phyloP scores from a whole-genome alignment of 2,888 invertebrate species.

The Pseudococcus longispinus region DNA sequence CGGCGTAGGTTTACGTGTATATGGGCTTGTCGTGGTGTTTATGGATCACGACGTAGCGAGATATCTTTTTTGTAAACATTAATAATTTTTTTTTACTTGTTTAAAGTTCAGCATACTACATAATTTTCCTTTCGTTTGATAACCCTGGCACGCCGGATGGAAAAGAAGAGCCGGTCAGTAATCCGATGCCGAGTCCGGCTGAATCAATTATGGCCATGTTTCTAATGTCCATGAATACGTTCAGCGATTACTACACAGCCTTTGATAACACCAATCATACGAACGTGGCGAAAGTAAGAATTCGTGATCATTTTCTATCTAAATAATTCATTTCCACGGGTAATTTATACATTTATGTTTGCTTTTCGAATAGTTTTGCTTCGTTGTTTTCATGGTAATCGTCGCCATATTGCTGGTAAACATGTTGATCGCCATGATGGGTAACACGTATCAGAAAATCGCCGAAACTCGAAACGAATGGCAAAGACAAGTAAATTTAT shows the following conservation, averaged over 20 bases:
- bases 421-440: slow-evolving; percentile 99
- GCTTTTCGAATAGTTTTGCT: slow-evolving; percentile 72
- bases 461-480: slow-evolving; percentile 97
- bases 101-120: slow-evolving; percentile 77
- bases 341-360: slow-evolving; percentile 21
- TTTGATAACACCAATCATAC: slow-evolving; percentile 89
- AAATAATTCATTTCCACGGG: neutral
- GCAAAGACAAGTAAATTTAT: slow-evolving; percentile 79
- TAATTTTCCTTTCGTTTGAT: slow-evolving; percentile 88
- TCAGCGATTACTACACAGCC: slow-evolving; percentile 91
- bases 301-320: neutral
- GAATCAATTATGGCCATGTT: slow-evolving; percentile 98
- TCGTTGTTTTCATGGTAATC: slow-evolving; percentile 97
- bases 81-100: slow-evolving; percentile 50
- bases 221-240: slow-evolving; percentile 96
- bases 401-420: slow-evolving; percentile 94
- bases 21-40: neutral
- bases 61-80: slow-evolving; percentile 33
- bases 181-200: slow-evolving; percentile 89
- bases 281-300: slow-evolving; percentile 81
- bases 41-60: neutral
- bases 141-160: slow-evolving; percentile 83
- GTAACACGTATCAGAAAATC: slow-evolving; percentile 97
- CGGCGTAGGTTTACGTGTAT: neutral
- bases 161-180: slow-evolving; percentile 79